A percentile compares a stretch with the other conserved stretches of the same genome.
Conservation (phyloP, 2,113 vertebrate species). For the Hiodon alosoides region DNA sequence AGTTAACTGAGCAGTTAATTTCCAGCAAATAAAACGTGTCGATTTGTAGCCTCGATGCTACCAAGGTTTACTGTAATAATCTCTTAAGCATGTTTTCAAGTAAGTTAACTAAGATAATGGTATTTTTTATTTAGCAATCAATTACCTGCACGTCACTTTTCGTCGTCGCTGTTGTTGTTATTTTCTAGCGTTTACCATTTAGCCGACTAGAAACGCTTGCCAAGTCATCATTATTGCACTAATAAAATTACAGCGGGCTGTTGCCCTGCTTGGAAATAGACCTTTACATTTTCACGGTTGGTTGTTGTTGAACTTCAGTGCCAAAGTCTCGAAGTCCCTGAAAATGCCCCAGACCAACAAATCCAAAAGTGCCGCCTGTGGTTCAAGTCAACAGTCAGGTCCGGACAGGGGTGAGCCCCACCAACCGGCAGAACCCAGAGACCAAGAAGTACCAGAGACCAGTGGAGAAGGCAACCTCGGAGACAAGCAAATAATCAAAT, state of each 20-base stretch:
- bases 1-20: too few relatives aligned
- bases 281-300: not conserved
- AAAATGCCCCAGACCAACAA: constrained; percentile 64
- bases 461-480: constrained; percentile 52
- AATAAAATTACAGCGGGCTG: not conserved
- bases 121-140: too few relatives aligned
- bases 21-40: too few relatives aligned
- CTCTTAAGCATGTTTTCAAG: too few relatives aligned
- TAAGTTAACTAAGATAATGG: too few relatives aligned
- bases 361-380: constrained; percentile 34
- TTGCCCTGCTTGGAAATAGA: not conserved
- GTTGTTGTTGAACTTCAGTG: constrained; percentile 1
- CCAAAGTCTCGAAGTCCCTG: not conserved
- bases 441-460: constrained; percentile 5
- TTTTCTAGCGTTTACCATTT: too few relatives aligned
- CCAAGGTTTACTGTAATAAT: too few relatives aligned
- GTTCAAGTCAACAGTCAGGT: constrained; percentile 31
- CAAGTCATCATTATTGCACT: not conserved
- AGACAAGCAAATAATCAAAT: constrained; percentile 77
- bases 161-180: too few relatives aligned
- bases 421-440: constrained; percentile 18
- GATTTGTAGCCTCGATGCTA: too few relatives aligned
- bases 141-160: too few relatives aligned
- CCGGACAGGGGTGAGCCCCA: constrained; percentile 48
- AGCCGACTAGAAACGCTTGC: too few relatives aligned